A percentile compares a stretch with the other conserved stretches of the same genome.
These are phyloP conservation scores for Stylophora pistillata DNA, from an alignment of 64 coral and sea anemone genomes.

Conservation along the genomic window DNA sequence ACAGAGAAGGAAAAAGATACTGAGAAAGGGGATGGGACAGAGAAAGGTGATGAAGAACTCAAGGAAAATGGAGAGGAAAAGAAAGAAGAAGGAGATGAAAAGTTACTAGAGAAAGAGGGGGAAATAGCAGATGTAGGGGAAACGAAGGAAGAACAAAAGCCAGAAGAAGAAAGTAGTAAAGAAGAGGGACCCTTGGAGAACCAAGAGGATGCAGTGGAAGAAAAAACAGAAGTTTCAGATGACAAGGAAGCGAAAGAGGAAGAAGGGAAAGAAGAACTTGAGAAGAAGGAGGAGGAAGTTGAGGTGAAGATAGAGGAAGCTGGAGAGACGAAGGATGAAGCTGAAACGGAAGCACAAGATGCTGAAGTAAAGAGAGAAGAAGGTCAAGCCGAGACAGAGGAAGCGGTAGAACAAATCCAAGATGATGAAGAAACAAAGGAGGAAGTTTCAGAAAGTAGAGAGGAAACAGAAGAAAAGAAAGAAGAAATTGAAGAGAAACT, in stretches of 20 bases:
- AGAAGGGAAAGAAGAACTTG: constrained; percentile 7
- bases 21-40: neutral
- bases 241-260: neutral
- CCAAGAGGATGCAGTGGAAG: constrained; percentile 10
- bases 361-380: neutral
- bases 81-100: constrained; percentile 6
- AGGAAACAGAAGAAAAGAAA: constrained; percentile 8
- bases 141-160: constrained; percentile 35
- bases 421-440: neutral
- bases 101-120: neutral
- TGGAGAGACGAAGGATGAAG: neutral
- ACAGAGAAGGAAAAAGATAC: neutral
- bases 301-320: constrained; percentile 12
- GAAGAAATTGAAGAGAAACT: constrained; percentile 6
- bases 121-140: constrained; percentile 11
- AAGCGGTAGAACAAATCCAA: neutral
- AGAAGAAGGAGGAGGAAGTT: constrained; percentile 20
- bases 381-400: neutral
- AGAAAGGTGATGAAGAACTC: neutral
- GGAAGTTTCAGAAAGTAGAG: neutral
- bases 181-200: neutral
- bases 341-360: neutral
- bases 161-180: neutral
- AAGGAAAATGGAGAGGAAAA: constrained; percentile 50
- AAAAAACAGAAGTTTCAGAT: constrained; percentile 7